These are phyloP conservation scores for Oryzias sinensis DNA, from an alignment of 2,797 vertebrate species.

Conservation along the genomic window DNA sequence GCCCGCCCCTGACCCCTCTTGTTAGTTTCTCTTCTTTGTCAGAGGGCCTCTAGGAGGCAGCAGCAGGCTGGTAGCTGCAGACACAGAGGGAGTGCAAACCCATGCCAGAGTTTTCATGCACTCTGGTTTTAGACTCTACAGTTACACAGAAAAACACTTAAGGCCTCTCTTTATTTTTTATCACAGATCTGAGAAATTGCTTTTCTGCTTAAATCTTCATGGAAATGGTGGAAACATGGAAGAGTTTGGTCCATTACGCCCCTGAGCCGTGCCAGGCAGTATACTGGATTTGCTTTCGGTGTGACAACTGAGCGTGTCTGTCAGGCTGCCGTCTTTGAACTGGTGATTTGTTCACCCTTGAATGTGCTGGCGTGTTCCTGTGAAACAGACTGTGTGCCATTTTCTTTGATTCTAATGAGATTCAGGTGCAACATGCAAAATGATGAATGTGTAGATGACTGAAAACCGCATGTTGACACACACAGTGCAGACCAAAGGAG, in stretches of 20 bases:
- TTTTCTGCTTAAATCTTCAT: slow-evolving; percentile 45
- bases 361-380: background rate
- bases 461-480: slow-evolving; percentile 8
- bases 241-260: slow-evolving; percentile 33
- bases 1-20: too few species aligned
- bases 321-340: background rate
- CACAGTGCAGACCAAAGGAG: background rate
- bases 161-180: background rate
- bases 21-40: too few species aligned
- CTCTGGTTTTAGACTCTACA: too few species aligned
- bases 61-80: too few species aligned
- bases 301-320: slow-evolving; percentile 15
- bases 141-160: too few species aligned
- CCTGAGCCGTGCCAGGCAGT: slow-evolving; percentile 51
- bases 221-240: slow-evolving; percentile 7
- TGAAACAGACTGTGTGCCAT: background rate
- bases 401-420: background rate
- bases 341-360: background rate
- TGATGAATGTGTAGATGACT: background rate
- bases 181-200: slow-evolving; percentile 5
- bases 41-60: too few species aligned
- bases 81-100: too few species aligned
- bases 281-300: slow-evolving; percentile 42
- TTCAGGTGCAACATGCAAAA: background rate
- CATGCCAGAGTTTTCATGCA: too few species aligned